Conservation (phyloP, 2,888 invertebrate genomes). For the Leptura quadrifasciata region DNA sequence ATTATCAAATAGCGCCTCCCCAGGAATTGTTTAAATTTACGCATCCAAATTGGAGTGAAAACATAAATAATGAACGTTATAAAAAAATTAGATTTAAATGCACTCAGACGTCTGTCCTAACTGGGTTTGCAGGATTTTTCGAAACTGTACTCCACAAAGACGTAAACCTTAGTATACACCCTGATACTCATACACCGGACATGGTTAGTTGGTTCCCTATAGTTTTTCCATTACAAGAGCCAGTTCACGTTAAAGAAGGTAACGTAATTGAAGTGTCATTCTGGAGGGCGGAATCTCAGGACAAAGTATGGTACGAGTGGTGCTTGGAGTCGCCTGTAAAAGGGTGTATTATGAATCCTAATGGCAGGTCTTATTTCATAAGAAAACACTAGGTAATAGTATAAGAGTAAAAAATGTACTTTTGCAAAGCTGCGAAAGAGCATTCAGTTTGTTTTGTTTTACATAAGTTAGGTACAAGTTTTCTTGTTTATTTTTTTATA, state of each 20-base stretch:
- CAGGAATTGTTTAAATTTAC: constrained; percentile 88
- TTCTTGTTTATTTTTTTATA: not conserved
- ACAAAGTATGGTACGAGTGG: constrained; percentile 98
- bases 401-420: not conserved
- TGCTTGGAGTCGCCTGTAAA: constrained; percentile 80
- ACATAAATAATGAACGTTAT: constrained; percentile 84
- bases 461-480: not conserved
- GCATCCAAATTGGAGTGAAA: constrained; percentile 88
- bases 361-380: constrained; percentile 84
- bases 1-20: constrained; percentile 84
- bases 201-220: constrained; percentile 99
- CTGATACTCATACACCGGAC: constrained; percentile 89
- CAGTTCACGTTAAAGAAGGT: constrained; percentile 82
- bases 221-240: constrained; percentile 88
- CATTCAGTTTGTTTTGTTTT: not conserved
- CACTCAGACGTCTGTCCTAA: constrained; percentile 86
- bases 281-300: constrained; percentile 87
- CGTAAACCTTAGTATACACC: constrained; percentile 91
- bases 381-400: constrained; percentile 64
- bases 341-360: constrained; percentile 81
- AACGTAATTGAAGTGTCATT: constrained; percentile 87
- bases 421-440: not conserved
- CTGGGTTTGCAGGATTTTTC: constrained; percentile 98
- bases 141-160: constrained; percentile 90
- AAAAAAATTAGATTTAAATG: constrained; percentile 82